These are phyloP conservation scores for Sturnus vulgaris DNA, from an alignment of 2,113 vertebrate species.

Conservation along the genomic window DNA sequence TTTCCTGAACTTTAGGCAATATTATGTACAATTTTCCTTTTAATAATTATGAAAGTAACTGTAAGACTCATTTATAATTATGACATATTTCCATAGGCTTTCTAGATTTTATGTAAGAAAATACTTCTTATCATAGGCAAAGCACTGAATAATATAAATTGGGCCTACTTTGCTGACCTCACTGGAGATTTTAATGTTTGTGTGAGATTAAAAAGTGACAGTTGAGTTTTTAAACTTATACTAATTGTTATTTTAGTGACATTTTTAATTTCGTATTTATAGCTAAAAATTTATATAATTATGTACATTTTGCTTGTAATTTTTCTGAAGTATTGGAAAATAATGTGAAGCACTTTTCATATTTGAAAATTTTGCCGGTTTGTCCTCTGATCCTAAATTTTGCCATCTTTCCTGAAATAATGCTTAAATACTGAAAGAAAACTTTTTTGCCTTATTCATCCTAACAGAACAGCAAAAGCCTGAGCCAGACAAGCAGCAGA, in stretches of 20 bases:
- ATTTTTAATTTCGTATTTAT: neutral
- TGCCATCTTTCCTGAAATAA: neutral
- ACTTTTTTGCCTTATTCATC: neutral
- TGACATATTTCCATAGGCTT: neutral
- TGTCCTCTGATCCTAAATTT: neutral
- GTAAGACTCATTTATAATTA: neutral
- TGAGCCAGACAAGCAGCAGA: neutral
- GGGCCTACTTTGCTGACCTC: neutral
- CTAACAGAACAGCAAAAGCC: neutral
- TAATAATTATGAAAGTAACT: neutral
- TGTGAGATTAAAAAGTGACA: neutral
- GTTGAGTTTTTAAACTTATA: neutral
- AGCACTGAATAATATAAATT: neutral
- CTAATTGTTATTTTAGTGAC: neutral
- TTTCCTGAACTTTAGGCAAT: neutral
- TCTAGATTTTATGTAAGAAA: neutral
- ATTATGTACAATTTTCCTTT: neutral
- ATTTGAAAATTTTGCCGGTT: neutral
- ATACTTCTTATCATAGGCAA: neutral
- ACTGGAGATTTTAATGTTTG: neutral
- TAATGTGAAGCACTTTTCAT: neutral
- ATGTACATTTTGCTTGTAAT: neutral
- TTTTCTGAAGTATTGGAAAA: neutral
- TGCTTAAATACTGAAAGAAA: neutral
- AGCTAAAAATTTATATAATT: neutral